Evolutionary conservation across 2,888 invertebrate genomes (phyloP).

Genomic region (Antheraea yamamai): DNA sequence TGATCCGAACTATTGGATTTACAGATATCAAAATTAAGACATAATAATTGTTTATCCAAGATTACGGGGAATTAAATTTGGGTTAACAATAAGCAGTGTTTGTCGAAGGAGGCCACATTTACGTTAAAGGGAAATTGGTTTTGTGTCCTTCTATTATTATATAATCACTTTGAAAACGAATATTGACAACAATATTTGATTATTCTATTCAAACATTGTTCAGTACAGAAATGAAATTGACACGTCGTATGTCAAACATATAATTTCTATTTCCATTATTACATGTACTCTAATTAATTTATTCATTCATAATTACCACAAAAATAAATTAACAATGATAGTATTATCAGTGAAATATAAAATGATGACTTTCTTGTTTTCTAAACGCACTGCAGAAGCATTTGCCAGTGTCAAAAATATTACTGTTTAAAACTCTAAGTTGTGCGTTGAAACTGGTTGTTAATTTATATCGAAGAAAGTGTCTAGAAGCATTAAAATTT

Average conservation of each 20-base stretch:
- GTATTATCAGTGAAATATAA: neutral
- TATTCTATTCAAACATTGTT: neutral
- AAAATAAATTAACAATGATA: neutral
- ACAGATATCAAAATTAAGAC: conserved; percentile 3
- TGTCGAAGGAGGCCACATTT: conserved; percentile 17
- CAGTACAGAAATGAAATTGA: neutral
- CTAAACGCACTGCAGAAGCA: neutral
- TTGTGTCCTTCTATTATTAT: conserved; percentile 14
- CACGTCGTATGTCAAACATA: neutral
- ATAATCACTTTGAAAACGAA: neutral
- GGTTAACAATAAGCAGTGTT: conserved; percentile 21
- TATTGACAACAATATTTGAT: neutral
- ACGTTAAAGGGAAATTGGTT: conserved; percentile 2
- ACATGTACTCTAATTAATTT: no score
- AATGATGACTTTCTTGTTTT: neutral
- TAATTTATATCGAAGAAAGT: neutral
- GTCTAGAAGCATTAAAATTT: neutral
- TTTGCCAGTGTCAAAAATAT: neutral
- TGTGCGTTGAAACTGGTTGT: neutral
- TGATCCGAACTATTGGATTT: neutral
- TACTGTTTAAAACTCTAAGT: neutral
- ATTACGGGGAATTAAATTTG: conserved; percentile 28
- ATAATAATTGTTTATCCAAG: conserved; percentile 22
- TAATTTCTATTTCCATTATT: no score
- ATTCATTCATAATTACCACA: neutral